Evolutionary conservation across 2,888 invertebrate genomes (phyloP), one percentile per base, ranked within the genome.

Genomic region (Gymnocheta viridis): DNA sequence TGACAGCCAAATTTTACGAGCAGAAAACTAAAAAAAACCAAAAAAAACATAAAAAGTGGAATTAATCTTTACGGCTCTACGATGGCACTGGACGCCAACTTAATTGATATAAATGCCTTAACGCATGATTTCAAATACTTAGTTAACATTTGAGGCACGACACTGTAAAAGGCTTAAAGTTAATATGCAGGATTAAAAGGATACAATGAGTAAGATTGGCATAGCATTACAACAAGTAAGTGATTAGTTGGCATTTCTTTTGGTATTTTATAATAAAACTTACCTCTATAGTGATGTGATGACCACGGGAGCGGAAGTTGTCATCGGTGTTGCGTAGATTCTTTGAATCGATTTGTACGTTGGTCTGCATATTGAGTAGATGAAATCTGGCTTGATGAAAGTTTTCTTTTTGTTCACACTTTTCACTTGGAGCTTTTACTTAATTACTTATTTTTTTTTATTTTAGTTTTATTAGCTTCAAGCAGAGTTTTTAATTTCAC

Each of bases 271-370:
- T 4, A 54, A n/a, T 38, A 44, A 27, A 56, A 92, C 92, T 92
- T 86, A 92, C 92, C 91, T 92, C 92, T 51, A 92, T 92, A 38
- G 92, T 92, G 72, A 91, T 89, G 85, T 92, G 91, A 86, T 91
- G 91, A 41, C 91, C 91, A 84, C 92, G 90, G 60, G 89, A 86
- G 85, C 94, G 94, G 86, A 92, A 92, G 85, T 94, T 93, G 86
- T 94, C 95, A 85, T 95, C 95, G 12, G 94, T 95, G 86, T 93
- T 93, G 58, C 95, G 93, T 76, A 95, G 92, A 87, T 93, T 94
- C 91, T 95, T 95, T 14, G 95, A 93, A 91, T 95, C 95, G 74
- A 95, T 95, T 91, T 95, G 95, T 87, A 95, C 95, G 92, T 95
- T 95, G 44, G 95, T 95, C 93, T 95, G 95, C 95, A 95, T 95